A percentile compares a stretch with the other conserved stretches of the same genome.
These are phyloP conservation scores for Porites rus DNA, from an alignment of 92 coral and sea anemone genomes.

Conservation along the genomic window DNA sequence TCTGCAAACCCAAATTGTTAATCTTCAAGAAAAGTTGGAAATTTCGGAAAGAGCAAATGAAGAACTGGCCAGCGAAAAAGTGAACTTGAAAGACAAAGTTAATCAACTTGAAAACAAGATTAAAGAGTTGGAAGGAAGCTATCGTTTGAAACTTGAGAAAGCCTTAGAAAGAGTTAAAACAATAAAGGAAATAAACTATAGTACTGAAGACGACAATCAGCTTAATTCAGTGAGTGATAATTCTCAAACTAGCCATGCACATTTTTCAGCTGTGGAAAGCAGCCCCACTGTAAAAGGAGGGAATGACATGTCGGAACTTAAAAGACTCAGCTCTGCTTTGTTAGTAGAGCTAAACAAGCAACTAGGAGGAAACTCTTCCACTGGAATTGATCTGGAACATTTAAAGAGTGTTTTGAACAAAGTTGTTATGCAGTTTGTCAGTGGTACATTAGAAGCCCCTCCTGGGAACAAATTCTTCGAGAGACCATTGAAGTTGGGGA, in stretches of 20 bases:
- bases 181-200: conserved; percentile 31
- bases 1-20: conserved; percentile 80
- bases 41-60: conserved; percentile 59
- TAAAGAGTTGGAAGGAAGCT: conserved; percentile 65
- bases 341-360: conserved; percentile 25
- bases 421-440: conserved; percentile 2
- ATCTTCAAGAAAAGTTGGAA: conserved; percentile 81
- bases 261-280: neutral
- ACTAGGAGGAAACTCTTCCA: neutral
- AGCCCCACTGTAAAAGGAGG: neutral
- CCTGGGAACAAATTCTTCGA: conserved; percentile 20
- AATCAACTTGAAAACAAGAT: conserved; percentile 69
- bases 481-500: conserved; percentile 25
- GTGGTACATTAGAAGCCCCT: neutral
- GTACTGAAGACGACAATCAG: conserved; percentile 30
- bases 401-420: conserved; percentile 11
- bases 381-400: conserved; percentile 10
- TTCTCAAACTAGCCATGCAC: neutral
- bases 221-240: neutral
- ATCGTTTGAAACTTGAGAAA: conserved; percentile 65
- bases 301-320: neutral
- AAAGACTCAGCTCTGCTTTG: neutral
- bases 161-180: conserved; percentile 54
- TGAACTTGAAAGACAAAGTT: conserved; percentile 40
- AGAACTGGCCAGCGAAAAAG: conserved; percentile 53